Evolutionary conservation across 2,797 vertebrate species (phyloP).

Genomic region (Galaxias olidus): DNA sequence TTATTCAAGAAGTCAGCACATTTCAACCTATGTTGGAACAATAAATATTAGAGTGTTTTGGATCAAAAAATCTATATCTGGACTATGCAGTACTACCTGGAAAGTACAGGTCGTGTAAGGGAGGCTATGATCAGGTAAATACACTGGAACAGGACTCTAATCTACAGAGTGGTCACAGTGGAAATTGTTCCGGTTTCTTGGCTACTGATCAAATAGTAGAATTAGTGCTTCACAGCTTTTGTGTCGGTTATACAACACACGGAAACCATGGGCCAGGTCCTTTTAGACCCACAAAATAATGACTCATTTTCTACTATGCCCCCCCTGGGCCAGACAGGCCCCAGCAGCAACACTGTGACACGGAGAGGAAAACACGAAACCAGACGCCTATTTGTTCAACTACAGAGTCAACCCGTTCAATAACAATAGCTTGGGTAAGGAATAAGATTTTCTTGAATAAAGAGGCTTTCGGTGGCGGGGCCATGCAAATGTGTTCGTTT

Average conservation of each 20-base stretch:
- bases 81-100: no score
- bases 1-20: no score
- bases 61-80: no score
- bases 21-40: no score
- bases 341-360: not conserved
- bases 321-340: constrained; percentile 35
- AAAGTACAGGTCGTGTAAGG: no score
- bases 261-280: constrained; percentile 19
- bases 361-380: constrained; percentile 13
- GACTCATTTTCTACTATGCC: constrained; percentile 15
- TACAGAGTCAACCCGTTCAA: constrained; percentile 25
- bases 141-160: no score
- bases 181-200: not conserved
- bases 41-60: no score
- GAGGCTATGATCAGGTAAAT: no score
- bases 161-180: no score
- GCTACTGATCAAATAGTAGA: constrained; percentile 2
- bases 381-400: constrained; percentile 20
- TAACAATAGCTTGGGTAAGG: constrained; percentile 25
- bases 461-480: constrained; percentile 33
- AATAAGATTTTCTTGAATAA: constrained; percentile 36
- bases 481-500: constrained; percentile 49
- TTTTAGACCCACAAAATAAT: constrained; percentile 20
- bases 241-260: constrained; percentile 4
- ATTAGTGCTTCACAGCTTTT: constrained; percentile 9